Percentiles rank a stretch among this genome's conserved stretches.
These are phyloP conservation scores for Bibio marci DNA, from an alignment of 2,888 invertebrate species.

Conservation along the genomic window DNA sequence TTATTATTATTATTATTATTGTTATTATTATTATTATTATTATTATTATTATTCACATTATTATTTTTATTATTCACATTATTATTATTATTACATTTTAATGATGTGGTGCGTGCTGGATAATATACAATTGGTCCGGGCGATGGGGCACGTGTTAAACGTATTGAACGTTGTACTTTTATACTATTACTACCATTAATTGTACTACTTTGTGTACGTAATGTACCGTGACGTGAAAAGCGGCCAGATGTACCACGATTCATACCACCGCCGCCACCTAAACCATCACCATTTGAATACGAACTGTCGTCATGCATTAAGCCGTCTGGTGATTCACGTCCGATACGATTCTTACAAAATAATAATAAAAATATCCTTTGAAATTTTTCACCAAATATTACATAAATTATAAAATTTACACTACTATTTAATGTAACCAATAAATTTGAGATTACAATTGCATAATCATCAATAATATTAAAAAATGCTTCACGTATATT, in stretches of 20 bases:
- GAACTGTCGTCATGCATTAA: conserved; percentile 69
- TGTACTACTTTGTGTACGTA: conserved; percentile 21
- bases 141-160: conserved; percentile 26
- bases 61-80: too few relatives aligned
- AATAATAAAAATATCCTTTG: conserved; percentile 67
- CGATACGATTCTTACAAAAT: conserved; percentile 50
- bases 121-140: conserved; percentile 31
- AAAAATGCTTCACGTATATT: conserved; percentile 75
- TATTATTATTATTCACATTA: too few relatives aligned
- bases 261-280: conserved; percentile 11
- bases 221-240: conserved; percentile 34
- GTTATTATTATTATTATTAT: too few relatives aligned
- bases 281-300: conserved; percentile 56
- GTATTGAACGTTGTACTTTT: conserved; percentile 25
- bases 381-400: conserved; percentile 95
- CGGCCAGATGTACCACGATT: conserved; percentile 43
- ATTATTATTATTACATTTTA: too few relatives aligned
- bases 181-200: conserved; percentile 16
- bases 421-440: conserved; percentile 94
- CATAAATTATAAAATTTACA: conserved; percentile 94
- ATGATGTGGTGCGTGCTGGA: conserved; percentile 19
- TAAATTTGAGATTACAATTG: conserved; percentile 74
- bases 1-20: too few relatives aligned
- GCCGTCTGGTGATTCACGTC: conserved; percentile 49
- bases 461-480: conserved; percentile 42